phyloP scores from a whole-genome alignment of 2,888 invertebrate genomes.

The Pandemis cinnamomeana region DNA sequence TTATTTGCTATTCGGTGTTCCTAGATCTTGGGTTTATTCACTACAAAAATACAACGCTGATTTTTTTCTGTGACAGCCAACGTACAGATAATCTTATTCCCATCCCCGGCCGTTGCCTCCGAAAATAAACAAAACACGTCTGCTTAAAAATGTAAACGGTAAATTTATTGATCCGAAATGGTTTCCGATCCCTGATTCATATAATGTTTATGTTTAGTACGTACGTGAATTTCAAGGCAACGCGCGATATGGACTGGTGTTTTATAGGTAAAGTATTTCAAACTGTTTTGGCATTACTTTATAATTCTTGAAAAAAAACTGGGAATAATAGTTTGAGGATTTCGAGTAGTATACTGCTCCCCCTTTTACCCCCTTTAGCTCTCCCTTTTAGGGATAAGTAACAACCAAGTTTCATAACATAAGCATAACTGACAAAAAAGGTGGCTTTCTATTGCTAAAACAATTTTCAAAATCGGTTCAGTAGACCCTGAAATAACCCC shows the following conservation, averaged over 20 bases:
- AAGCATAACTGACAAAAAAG: too few relatives aligned
- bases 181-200: conserved; percentile 40
- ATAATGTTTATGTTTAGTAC: conserved; percentile 36
- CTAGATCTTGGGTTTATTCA: too few relatives aligned
- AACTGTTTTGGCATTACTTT: neutral
- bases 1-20: too few relatives aligned
- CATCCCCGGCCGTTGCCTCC: neutral
- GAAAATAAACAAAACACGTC: conserved; percentile 23
- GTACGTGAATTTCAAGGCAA: conserved; percentile 19
- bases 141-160: conserved; percentile 23
- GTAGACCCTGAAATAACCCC: too few relatives aligned
- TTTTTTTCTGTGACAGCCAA: neutral
- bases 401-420: too few relatives aligned
- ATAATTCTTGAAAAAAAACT: too few relatives aligned
- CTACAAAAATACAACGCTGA: neutral
- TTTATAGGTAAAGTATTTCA: conserved; percentile 50
- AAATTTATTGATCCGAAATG: conserved; percentile 38
- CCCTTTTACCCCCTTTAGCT: too few relatives aligned
- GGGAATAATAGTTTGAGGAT: too few relatives aligned
- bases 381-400: too few relatives aligned
- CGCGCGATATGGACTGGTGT: conserved; percentile 49
- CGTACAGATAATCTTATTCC: neutral
- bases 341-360: too few relatives aligned
- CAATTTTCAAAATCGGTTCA: too few relatives aligned
- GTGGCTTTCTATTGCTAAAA: too few relatives aligned